A percentile compares a stretch with the other conserved stretches of the same genome.
phyloP scores from a whole-genome alignment of 2,888 invertebrate species.

The Mythimna lalbum region DNA sequence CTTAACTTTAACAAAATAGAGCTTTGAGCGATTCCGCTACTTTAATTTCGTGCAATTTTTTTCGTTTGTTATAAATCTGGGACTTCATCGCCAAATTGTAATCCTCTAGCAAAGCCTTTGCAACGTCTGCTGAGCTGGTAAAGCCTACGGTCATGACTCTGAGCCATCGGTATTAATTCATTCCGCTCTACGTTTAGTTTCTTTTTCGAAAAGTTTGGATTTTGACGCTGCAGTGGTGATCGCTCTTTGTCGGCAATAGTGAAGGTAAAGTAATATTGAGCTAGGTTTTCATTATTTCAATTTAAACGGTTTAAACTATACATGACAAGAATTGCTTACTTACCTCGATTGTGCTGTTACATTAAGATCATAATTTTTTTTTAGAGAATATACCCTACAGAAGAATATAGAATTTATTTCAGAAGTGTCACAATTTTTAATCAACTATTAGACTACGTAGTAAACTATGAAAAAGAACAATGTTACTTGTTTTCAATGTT shows the following conservation, averaged over 20 bases:
- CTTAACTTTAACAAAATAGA: background rate
- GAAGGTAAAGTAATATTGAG: background rate
- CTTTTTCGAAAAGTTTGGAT: background rate
- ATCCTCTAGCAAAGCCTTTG: conserved; percentile 21
- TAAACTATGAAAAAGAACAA: background rate
- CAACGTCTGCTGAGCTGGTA: conserved; percentile 8
- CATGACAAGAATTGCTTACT: too few species aligned
- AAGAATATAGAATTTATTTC: too few species aligned
- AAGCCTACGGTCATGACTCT: conserved; percentile 11
- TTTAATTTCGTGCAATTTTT: conserved; percentile 21
- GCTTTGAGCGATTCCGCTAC: background rate
- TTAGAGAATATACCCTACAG: too few species aligned
- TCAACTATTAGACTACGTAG: background rate
- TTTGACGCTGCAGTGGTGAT: background rate
- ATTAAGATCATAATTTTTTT: too few species aligned
- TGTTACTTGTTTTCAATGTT: background rate
- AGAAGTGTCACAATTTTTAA: background rate
- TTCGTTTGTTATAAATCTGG: background rate
- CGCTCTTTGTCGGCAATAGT: background rate
- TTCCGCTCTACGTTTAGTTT: background rate
- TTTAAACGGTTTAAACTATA: too few species aligned
- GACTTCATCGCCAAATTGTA: conserved; percentile 12
- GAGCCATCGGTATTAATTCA: conserved; percentile 25
- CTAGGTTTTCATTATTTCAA: background rate
- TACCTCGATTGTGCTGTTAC: background rate